A percentile compares a stretch with the other conserved stretches of the same genome.
Evolutionary conservation across 1,140 invertebrate species (phyloP).

Genomic region (Notospermus geniculatus): DNA sequence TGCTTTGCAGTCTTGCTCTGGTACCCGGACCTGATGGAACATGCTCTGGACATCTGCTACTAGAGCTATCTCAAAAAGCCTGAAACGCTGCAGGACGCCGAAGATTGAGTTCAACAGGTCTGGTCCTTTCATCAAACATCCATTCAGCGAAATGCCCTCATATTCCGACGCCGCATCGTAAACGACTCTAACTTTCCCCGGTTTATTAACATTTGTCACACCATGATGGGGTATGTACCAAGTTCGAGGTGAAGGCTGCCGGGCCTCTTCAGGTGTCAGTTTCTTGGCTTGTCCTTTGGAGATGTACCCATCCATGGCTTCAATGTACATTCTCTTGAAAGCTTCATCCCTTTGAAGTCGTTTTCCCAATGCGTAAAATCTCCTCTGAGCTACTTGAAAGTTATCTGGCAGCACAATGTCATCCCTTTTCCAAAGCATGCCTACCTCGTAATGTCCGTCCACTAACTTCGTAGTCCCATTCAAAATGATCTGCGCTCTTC

Average conservation of each 20-base stretch:
- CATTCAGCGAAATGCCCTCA: slow-evolving; percentile 34
- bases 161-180: slow-evolving; percentile 26
- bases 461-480: neutral
- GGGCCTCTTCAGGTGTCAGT: neutral
- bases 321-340: neutral
- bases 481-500: too few species aligned
- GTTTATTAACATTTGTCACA: slow-evolving; percentile 24
- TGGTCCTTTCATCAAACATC: slow-evolving; percentile 35
- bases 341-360: neutral
- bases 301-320: neutral
- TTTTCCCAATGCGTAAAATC: neutral
- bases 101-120: slow-evolving; percentile 44
- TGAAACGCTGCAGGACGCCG: slow-evolving; percentile 30
- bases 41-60: slow-evolving; percentile 25
- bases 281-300: neutral
- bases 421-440: neutral
- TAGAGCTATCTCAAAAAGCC: slow-evolving; percentile 26
- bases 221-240: slow-evolving; percentile 31
- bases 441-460: neutral
- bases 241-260: neutral
- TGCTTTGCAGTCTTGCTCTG: slow-evolving; percentile 15
- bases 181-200: slow-evolving; percentile 24
- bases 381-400: neutral
- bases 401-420: neutral
- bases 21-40: slow-evolving; percentile 28